These are phyloP conservation scores for Dendrolimus kikuchii DNA, from an alignment of 1,140 invertebrate species.

Conservation along the genomic window DNA sequence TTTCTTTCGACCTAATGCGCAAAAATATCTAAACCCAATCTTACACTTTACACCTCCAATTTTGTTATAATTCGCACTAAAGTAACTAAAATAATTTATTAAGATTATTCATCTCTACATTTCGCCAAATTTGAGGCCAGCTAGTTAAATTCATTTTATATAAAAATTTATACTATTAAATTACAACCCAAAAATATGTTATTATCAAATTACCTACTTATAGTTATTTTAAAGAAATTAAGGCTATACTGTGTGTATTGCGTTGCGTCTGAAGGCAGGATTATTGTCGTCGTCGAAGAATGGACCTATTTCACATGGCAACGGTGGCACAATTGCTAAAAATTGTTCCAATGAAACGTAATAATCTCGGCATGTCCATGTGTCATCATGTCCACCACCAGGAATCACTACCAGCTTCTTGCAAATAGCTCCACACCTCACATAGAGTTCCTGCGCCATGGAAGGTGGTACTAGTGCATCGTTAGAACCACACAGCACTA, in stretches of 20 bases:
- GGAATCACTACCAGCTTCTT: constrained; percentile 83
- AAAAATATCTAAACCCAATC: no score
- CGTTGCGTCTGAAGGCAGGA: constrained; percentile 16
- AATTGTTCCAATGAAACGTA: constrained; percentile 50
- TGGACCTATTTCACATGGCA: constrained; percentile 31
- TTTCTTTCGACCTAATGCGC: no score
- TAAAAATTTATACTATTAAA: constrained; percentile 14
- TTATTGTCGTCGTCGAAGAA: constrained; percentile 28
- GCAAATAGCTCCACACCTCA: constrained; percentile 77
- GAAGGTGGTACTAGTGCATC: constrained; percentile 87
- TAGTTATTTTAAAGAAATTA: background rate
- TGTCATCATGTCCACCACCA: constrained; percentile 90
- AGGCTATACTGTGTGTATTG: constrained; percentile 33
- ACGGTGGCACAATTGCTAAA: constrained; percentile 37
- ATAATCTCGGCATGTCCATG: constrained; percentile 77
- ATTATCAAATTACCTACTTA: no score
- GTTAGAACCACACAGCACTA: constrained; percentile 86
- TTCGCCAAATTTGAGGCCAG: no score
- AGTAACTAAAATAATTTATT: no score
- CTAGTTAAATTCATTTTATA: constrained; percentile 3
- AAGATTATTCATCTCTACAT: no score
- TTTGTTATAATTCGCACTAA: no score
- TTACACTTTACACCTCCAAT: no score
- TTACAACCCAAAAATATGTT: background rate
- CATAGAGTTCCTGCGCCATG: constrained; percentile 89